These are phyloP conservation scores for Oophaga pumilio DNA, from an alignment of 2,113 vertebrate species.

Conservation along the genomic window DNA sequence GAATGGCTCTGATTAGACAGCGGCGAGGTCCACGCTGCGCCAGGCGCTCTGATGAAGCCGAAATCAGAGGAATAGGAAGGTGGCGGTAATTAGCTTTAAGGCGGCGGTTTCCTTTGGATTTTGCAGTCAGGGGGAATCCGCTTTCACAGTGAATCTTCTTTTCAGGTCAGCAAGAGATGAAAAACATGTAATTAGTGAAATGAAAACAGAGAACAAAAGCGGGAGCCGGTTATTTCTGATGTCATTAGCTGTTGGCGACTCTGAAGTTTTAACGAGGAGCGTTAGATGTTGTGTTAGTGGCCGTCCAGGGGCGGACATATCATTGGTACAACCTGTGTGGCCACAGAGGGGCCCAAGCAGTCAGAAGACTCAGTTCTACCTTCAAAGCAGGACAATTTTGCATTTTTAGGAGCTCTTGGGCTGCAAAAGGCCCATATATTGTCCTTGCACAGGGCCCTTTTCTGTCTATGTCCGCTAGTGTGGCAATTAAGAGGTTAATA, in stretches of 20 bases:
- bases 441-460: too few species aligned
- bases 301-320: too few species aligned
- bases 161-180: neutral
- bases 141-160: neutral
- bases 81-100: conserved; percentile 38
- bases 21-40: neutral
- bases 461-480: too few species aligned
- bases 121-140: neutral
- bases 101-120: neutral
- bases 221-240: neutral
- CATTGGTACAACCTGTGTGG: too few species aligned
- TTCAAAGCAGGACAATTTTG: too few species aligned
- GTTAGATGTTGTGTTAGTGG: too few species aligned
- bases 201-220: neutral
- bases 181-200: conserved; percentile 21
- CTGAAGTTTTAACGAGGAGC: too few species aligned
- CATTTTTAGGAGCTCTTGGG: too few species aligned
- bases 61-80: conserved; percentile 30
- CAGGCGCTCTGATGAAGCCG: conserved; percentile 24
- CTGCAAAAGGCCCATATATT: too few species aligned
- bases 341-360: too few species aligned
- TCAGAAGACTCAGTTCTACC: too few species aligned
- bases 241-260: neutral
- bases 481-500: neutral
- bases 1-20: conserved; percentile 48